A percentile compares a stretch with the other conserved stretches of the same genome.
phyloP scores from a whole-genome alignment of 2,888 invertebrate genomes.

The Stomorhina lunata region DNA sequence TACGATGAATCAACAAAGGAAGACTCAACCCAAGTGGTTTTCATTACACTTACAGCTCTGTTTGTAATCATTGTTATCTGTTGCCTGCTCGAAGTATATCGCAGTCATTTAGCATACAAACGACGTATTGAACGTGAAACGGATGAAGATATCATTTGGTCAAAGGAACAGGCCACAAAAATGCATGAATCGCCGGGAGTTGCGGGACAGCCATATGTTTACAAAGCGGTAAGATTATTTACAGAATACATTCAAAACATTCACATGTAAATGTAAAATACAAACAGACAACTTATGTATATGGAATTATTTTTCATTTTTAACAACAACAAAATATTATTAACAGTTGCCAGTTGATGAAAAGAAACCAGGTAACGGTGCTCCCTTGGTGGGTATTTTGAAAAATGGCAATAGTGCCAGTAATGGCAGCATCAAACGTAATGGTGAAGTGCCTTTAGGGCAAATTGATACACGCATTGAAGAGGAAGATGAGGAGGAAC shows the following conservation, averaged over 20 bases:
- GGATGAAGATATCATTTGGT: constrained; percentile 87
- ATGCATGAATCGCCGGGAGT: constrained; percentile 83
- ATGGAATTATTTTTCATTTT: not conserved
- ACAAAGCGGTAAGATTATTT: constrained; percentile 81
- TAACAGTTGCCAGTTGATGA: constrained; percentile 77
- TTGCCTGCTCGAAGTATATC: constrained; percentile 87
- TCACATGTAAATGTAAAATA: not conserved
- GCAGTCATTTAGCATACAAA: constrained; percentile 87
- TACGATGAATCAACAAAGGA: constrained; percentile 88
- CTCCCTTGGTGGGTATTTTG: constrained; percentile 78
- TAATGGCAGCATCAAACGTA: constrained; percentile 70
- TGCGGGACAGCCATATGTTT: constrained; percentile 78
- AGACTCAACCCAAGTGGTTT: constrained; percentile 89
- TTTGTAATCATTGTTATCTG: constrained; percentile 86
- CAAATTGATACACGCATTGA: constrained; percentile 70
- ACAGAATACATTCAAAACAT: constrained; percentile 13
- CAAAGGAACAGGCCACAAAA: constrained; percentile 87
- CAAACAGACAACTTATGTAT: not conserved
- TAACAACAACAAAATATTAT: not conserved
- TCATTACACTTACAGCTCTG: constrained; percentile 88
- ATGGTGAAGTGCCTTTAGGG: constrained; percentile 69
- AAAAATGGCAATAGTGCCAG: constrained; percentile 77
- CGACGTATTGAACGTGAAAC: constrained; percentile 87
- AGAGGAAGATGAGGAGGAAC: constrained; percentile 74
- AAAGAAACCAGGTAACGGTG: constrained; percentile 73